Percentiles rank a stretch among this genome's conserved stretches.
These are phyloP conservation scores for Linyphia triangularis DNA, from an alignment of 2,888 invertebrate genomes.

Conservation along the genomic window DNA sequence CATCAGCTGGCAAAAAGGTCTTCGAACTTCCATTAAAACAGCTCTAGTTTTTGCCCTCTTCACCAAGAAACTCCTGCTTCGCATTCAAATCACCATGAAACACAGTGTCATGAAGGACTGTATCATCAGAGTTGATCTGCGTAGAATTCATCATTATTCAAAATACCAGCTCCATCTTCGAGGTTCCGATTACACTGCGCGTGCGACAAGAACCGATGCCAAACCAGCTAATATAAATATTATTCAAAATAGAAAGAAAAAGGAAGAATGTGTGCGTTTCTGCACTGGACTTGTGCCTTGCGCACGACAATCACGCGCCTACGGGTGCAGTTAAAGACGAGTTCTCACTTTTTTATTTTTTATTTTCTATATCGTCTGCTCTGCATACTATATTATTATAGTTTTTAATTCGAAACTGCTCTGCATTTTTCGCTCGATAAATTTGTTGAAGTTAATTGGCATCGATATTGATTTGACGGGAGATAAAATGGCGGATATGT, in stretches of 20 bases:
- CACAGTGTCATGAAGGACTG: not conserved
- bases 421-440: not conserved
- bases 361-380: not conserved
- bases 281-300: slow-evolving; percentile 30
- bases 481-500: not conserved
- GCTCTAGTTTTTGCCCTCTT: not conserved
- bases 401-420: not conserved
- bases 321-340: slow-evolving; percentile 3
- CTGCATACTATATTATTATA: not conserved
- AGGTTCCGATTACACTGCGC: not conserved
- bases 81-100: not conserved
- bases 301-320: slow-evolving; percentile 63
- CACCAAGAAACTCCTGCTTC: not conserved
- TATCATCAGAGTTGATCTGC: not conserved
- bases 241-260: slow-evolving; percentile 19
- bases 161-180: too few relatives aligned
- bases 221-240: not conserved
- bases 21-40: not conserved
- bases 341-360: not conserved
- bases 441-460: not conserved
- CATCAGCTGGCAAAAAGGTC: not conserved
- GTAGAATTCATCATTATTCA: not conserved
- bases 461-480: not conserved
- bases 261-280: not conserved
- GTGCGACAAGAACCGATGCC: slow-evolving; percentile 1